Conservation (phyloP, 2,888 invertebrate species). For the Catocala sponsa region DNA sequence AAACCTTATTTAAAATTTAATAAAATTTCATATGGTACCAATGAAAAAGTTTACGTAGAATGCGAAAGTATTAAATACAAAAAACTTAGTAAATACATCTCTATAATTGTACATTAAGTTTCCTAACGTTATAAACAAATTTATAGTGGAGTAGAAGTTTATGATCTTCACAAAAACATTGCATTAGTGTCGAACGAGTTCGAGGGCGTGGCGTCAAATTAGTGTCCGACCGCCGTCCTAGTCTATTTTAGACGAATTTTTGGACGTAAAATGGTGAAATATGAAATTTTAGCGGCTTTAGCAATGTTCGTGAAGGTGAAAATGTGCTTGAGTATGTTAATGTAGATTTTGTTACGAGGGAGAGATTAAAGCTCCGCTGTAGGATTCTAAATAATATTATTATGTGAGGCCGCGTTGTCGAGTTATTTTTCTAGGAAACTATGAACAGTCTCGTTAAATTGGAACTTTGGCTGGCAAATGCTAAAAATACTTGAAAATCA, state of each 20-base stretch:
- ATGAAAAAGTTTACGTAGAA: too few species aligned
- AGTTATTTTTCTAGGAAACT: too few species aligned
- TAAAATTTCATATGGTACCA: too few species aligned
- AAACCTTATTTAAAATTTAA: too few species aligned
- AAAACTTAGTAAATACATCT: conserved; percentile 17
- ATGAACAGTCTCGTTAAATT: too few species aligned
- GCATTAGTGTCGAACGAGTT: conserved; percentile 54
- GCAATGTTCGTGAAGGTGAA: neutral
- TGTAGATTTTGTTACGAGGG: too few species aligned
- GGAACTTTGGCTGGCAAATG: too few species aligned
- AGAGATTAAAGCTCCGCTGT: too few species aligned
- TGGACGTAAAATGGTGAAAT: conserved; percentile 7
- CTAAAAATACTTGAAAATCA: too few species aligned
- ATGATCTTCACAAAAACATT: conserved; percentile 56
- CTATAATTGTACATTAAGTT: conserved; percentile 26
- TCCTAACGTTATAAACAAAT: conserved; percentile 37
- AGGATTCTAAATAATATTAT: too few species aligned
- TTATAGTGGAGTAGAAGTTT: conserved; percentile 42
- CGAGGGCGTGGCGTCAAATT: conserved; percentile 56
- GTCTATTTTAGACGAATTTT: conserved; percentile 42
- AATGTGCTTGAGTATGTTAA: neutral
- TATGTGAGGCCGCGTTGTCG: too few species aligned
- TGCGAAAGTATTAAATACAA: conserved; percentile 3
- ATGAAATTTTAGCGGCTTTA: conserved; percentile 16
- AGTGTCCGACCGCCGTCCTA: conserved; percentile 51